Conservation (phyloP, 2,888 invertebrate genomes). For the Ecliptopera silaceata region DNA sequence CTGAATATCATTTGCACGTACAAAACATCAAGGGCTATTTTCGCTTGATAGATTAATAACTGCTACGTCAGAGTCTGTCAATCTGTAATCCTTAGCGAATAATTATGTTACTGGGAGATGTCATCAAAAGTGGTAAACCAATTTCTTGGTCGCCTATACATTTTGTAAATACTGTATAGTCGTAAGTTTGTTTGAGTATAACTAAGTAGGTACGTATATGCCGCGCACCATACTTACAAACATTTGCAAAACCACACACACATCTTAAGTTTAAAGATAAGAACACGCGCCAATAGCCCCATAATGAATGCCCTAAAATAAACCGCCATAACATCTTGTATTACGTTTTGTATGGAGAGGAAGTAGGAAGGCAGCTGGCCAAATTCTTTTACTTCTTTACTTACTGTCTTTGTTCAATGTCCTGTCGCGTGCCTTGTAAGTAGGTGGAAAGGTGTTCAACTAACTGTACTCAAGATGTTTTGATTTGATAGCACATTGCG, state of each 20-base stretch:
- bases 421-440: slow-evolving; percentile 79
- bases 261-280: slow-evolving; percentile 63
- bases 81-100: too few relatives aligned
- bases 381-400: slow-evolving; percentile 65
- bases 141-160: too few relatives aligned
- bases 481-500: slow-evolving; percentile 56
- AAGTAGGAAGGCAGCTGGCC: slow-evolving; percentile 80
- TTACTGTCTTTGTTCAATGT: slow-evolving; percentile 63
- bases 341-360: slow-evolving; percentile 78
- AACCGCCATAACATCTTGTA: slow-evolving; percentile 74
- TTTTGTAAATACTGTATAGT: too few relatives aligned
- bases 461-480: slow-evolving; percentile 75
- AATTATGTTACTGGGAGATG: too few relatives aligned
- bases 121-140: too few relatives aligned
- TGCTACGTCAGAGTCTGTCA: too few relatives aligned
- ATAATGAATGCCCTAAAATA: slow-evolving; percentile 79
- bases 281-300: slow-evolving; percentile 79
- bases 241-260: slow-evolving; percentile 28
- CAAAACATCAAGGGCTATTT: too few relatives aligned
- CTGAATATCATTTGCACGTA: too few relatives aligned
- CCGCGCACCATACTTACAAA: not conserved
- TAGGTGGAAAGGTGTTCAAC: slow-evolving; percentile 79
- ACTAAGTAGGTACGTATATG: too few relatives aligned
- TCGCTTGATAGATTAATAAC: too few relatives aligned
- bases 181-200: too few relatives aligned